Evolutionary conservation across 2,888 invertebrate genomes (phyloP), one percentile per base, ranked within the genome.

Genomic region (Ormyrus rosae): DNA sequence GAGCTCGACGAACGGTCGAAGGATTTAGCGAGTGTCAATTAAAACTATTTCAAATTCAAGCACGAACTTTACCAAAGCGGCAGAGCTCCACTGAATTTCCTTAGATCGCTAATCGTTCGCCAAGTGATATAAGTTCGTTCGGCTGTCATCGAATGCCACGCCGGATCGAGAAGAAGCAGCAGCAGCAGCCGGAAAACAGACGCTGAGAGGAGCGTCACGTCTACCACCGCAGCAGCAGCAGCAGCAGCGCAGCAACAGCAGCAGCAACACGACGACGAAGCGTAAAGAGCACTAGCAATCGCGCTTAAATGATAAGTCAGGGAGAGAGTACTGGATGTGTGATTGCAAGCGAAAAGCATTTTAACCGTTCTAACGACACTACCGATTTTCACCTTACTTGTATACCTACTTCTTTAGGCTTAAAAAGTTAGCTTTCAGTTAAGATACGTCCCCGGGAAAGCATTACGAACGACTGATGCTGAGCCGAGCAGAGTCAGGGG

Each of bases 1-100:
- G 2, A 72, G 50, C 63, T 63, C 67, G 56, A 77, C 50, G 68
- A 68, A 46, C 46, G 81, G 65, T 74, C 67, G 65, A 76, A 73
- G 34, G 71, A 65, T 34, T 4, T 79, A 79, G 78, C 78, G 83
- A 80, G 71, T 78, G 82, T 78, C 81, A 81, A 78, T 78, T 81
- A 76, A 34, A 78, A 70, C 61, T 68, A 75, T 72, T 79, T 9
- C 65, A 70, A 50, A 58, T 61, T 19, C 71, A 69, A 53, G 7
- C 34, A 34, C 34, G 34, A 34, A 34, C 34, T 34, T 34, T 34
- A 34, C 34, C 34, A 34, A 34, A 34, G 34, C 34, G 34, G 34
- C 34, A 34, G 34, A 34, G 34, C 34, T 34, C 34, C 34, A 34
- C 34, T 34, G 67, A 58, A 75, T 75, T 75, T 65, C 65, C 72